Evolutionary conservation across 2,888 invertebrate species (phyloP).

Genomic region (Coecobrya sp.): DNA sequence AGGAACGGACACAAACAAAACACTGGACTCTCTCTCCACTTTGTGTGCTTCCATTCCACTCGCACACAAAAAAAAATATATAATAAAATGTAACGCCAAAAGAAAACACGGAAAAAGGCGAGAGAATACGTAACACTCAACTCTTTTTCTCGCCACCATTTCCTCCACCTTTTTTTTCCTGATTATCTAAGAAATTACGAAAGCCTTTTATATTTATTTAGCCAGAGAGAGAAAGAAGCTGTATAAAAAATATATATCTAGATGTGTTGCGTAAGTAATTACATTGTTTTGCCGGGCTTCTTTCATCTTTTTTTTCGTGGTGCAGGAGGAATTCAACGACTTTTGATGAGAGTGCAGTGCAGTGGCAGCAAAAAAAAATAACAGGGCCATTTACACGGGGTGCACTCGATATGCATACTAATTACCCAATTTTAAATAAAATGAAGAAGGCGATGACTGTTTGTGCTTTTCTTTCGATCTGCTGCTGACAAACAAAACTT

Average conservation of each 20-base stretch:
- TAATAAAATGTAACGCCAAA: background rate
- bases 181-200: background rate
- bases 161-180: background rate
- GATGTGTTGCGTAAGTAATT: background rate
- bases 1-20: background rate
- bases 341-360: too few species aligned
- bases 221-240: background rate
- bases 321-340: too few species aligned
- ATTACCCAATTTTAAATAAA: conserved; percentile 53
- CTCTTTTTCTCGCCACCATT: background rate
- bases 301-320: too few species aligned
- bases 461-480: background rate
- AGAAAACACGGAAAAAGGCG: conserved; percentile 11
- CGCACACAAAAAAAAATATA: background rate
- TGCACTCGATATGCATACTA: conserved; percentile 66
- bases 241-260: background rate
- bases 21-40: background rate
- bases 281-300: background rate
- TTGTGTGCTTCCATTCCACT: background rate
- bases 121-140: background rate
- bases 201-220: background rate
- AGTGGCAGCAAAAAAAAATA: background rate
- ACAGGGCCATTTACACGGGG: background rate
- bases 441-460: background rate
- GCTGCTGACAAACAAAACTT: too few species aligned